Evolutionary conservation across 2,888 invertebrate species (phyloP).

Genomic region (Ophion obscuratus): DNA sequence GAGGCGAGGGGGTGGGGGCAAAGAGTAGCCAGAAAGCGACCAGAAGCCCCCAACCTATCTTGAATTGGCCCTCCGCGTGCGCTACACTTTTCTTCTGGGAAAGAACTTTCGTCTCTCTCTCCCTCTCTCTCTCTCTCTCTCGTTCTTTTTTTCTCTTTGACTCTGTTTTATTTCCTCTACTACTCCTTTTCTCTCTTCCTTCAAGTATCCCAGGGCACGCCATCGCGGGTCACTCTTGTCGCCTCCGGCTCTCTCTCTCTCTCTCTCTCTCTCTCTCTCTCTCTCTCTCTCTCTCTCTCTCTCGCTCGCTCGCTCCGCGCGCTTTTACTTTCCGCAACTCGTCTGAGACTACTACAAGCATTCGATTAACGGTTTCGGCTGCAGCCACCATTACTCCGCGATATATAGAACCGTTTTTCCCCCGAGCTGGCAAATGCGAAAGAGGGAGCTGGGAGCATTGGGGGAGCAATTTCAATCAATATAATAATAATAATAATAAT

Average conservation of each 20-base stretch:
- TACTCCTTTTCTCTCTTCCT: constrained; percentile 25
- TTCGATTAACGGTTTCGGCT: constrained; percentile 59
- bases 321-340: constrained; percentile 67
- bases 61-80: constrained; percentile 51
- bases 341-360: not conserved
- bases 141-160: not conserved
- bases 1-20: too few species aligned
- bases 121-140: too few species aligned
- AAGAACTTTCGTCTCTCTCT: constrained; percentile 28
- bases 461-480: too few species aligned
- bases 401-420: not conserved
- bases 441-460: too few species aligned
- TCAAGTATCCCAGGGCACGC: constrained; percentile 81
- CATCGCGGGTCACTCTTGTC: constrained; percentile 70
- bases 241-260: too few species aligned
- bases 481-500: too few species aligned
- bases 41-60: constrained; percentile 36
- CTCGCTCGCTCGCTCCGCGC: not conserved
- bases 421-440: too few species aligned
- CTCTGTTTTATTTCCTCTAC: not conserved
- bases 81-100: constrained; percentile 68
- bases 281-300: constrained; percentile 8
- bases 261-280: not conserved
- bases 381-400: not conserved
- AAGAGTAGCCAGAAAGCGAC: constrained; percentile 57